Conservation (phyloP, 2,797 vertebrate species). For the Arctocebus calabarensis region DNA sequence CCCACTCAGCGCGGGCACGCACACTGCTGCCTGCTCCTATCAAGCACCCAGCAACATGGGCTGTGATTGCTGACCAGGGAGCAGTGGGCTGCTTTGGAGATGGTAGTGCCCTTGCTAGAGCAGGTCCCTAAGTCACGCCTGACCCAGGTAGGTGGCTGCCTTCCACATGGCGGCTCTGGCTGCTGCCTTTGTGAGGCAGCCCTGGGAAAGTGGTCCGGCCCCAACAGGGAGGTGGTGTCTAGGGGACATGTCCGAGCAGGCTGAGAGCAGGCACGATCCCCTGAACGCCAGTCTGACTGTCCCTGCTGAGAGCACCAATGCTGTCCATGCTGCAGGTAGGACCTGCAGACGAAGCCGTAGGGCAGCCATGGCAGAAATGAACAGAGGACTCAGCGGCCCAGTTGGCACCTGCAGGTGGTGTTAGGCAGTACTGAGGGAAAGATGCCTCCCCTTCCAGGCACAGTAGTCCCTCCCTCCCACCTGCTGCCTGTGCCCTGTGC, state of each 20-base stretch:
- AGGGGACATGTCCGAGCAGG: not conserved
- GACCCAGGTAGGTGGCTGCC: not conserved
- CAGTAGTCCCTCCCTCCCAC: not conserved
- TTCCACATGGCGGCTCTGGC: too few species aligned
- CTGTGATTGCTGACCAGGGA: not conserved
- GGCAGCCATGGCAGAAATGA: not conserved
- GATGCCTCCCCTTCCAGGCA: not conserved
- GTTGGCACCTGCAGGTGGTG: not conserved
- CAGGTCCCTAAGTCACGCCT: not conserved
- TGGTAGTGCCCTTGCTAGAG: accelerated
- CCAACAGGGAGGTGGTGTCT: not conserved
- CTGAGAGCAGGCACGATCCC: not conserved
- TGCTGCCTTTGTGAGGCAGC: not conserved
- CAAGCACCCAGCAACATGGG: not conserved
- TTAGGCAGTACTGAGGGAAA: not conserved
- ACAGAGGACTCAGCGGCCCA: not conserved
- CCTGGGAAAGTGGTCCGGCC: not conserved
- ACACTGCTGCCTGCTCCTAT: not conserved
- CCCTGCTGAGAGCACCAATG: not conserved
- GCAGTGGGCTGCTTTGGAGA: not conserved
- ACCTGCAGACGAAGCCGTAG: not conserved
- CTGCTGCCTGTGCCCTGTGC: not conserved
- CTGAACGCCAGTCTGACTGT: not conserved
- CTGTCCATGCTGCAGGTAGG: not conserved
- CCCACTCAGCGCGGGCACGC: not conserved